Evolutionary conservation across 2,113 vertebrate species (phyloP), one percentile per base, ranked within the genome.

Genomic region (Carollia perspicillata): DNA sequence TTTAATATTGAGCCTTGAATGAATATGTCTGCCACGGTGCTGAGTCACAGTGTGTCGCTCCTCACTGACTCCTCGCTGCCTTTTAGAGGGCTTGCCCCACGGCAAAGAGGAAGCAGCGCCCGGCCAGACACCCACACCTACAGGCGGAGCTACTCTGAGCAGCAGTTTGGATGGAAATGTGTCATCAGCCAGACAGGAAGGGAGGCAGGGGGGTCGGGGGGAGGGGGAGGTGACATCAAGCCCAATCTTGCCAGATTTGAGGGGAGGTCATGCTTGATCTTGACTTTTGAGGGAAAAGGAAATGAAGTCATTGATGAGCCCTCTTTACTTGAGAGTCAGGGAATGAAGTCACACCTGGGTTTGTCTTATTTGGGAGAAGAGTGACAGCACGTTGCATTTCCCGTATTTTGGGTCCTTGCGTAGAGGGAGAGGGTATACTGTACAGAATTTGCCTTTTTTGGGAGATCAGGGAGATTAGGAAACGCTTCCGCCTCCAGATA

Each of bases 41-140:
- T 97, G 96, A 97, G 80, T 96, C 97, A 97, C 0, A 8, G 42
- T 37, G 42, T 6, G 81, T 65, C 84, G 72, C 35, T 14, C 16
- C 10, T 77, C 6, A 1, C 72, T 68, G 37, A 2, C 10, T 37
- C 60, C 4, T 1, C 37, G 63, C 49, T 71, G 49, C 53, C 51
- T 33, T 44, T 30, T 35, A 33, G 55, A 8, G 28, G 80, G 84
- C 44, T 92, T 89, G 88, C 66, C 35, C 47, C 14, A 47, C 3
- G 88, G 72, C 81, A 20, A 72, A 66, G 89, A 94, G 93, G 93
- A 93, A 81, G 77, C 35, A 5, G 63, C 0, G 0, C 11, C 89
- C 78, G 22, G 79, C 44, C 95, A 89, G 93, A 97, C 87, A 75
- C 77, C 93, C 93, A 92, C 96, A 55, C 92, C 66, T 88, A 71